Evolutionary conservation across 2,113 vertebrate genomes (phyloP).

Genomic region (Campylomormyrus numenius): DNA sequence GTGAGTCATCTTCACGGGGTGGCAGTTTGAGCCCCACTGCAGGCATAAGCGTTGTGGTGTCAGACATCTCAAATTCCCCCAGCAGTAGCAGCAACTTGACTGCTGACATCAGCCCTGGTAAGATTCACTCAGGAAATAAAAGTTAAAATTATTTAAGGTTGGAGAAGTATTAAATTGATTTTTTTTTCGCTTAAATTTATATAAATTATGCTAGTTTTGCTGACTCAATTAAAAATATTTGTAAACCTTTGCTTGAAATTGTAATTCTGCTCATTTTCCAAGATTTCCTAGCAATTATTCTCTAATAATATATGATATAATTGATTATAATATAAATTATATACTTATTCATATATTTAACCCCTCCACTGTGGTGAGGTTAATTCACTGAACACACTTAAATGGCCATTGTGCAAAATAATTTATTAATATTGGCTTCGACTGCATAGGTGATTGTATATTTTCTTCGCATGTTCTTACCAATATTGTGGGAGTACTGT

Average conservation of each 20-base stretch:
- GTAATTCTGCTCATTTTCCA: not conserved
- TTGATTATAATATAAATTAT: not conserved
- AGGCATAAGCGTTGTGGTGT: slow-evolving; percentile 49
- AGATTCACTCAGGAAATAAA: slow-evolving; percentile 1
- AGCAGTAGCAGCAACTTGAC: slow-evolving; percentile 76
- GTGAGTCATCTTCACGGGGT: slow-evolving; percentile 73
- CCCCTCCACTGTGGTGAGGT: too few relatives aligned
- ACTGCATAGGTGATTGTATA: not conserved
- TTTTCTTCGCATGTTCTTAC: not conserved
- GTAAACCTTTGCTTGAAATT: not conserved
- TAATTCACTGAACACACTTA: too few relatives aligned
- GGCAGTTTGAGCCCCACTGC: slow-evolving; percentile 61
- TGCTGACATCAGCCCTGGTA: slow-evolving; percentile 55
- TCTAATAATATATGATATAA: not conserved
- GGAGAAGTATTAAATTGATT: not conserved
- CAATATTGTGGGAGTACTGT: not conserved
- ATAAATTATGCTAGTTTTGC: not conserved
- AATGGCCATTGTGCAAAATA: too few relatives aligned
- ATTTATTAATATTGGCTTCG: too few relatives aligned
- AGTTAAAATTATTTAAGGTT: not conserved
- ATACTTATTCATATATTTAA: too few relatives aligned
- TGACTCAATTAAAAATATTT: not conserved
- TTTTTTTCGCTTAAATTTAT: not conserved
- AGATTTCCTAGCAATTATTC: not conserved
- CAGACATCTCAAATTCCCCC: slow-evolving; percentile 61